A percentile compares a stretch with the other conserved stretches of the same genome.
Evolutionary conservation across 2,888 invertebrate genomes (phyloP).

Genomic region (Tridacna crocea): DNA sequence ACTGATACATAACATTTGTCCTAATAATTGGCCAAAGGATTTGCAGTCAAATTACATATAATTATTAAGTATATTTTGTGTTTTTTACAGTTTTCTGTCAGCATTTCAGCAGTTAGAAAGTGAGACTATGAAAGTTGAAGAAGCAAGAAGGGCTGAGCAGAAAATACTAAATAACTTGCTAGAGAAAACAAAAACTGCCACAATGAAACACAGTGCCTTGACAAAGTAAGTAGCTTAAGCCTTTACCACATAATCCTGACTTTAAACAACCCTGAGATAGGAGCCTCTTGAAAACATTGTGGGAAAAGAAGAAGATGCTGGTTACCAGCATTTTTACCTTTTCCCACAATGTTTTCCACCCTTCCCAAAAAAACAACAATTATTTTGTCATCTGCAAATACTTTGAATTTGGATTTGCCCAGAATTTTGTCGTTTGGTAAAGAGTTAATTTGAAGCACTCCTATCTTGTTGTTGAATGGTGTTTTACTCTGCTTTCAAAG

Average conservation of each 20-base stretch:
- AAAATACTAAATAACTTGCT: slow-evolving; percentile 60
- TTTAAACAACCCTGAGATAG: too few species aligned
- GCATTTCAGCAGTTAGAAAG: slow-evolving; percentile 68
- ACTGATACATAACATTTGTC: too few species aligned
- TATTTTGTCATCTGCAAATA: too few species aligned
- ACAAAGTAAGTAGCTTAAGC: slow-evolving; percentile 64
- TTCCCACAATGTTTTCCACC: background rate
- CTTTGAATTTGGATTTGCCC: too few species aligned
- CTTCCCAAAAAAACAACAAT: too few species aligned
- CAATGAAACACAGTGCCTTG: slow-evolving; percentile 66
- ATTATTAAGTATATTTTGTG: too few species aligned
- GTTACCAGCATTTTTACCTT: background rate
- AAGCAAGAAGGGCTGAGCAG: slow-evolving; percentile 66
- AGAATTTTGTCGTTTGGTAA: too few species aligned
- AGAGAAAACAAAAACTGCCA: slow-evolving; percentile 69
- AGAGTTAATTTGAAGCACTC: too few species aligned
- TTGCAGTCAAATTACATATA: too few species aligned
- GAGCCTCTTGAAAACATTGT: background rate
- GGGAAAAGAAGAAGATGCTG: background rate
- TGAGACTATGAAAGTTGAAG: slow-evolving; percentile 63
- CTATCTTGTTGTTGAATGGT: too few species aligned
- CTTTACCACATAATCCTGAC: background rate
- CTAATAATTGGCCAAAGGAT: too few species aligned
- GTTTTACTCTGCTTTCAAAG: too few species aligned
- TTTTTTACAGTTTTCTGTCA: slow-evolving; percentile 66